Evolutionary conservation across 1,140 invertebrate species (phyloP), one percentile per base, ranked within the genome.

Genomic region (Phortica variegata): DNA sequence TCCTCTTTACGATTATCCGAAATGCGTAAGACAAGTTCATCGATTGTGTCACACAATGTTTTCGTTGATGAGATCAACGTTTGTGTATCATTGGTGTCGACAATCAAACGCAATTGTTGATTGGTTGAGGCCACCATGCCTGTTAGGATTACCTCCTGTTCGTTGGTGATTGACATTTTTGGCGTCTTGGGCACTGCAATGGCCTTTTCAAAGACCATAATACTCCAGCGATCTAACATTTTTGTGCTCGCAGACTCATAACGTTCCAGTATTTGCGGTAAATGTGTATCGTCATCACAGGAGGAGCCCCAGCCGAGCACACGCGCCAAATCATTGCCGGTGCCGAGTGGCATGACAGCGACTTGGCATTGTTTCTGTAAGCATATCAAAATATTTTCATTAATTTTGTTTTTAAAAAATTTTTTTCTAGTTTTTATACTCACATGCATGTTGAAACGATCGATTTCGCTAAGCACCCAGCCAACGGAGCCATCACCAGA

Each of bases 281-380:
- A 79, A 77, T 96, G 91, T 5, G 93, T 88, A 59, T 97, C 95
- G 70, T 96, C 93, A 68, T 97, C 94, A 74, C 94, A 97, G 1
- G 90, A 90, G 8, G 91, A 85, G 15, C 95, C 94, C 94, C 94
- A 97, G n/a, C 95, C 94, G 7, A 97, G 78, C 1, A 97, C 93
- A 15, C 95, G 78, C 0, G 94, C 93, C 48, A 98, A 79, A 75
- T 98, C 95, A 77, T 98, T 98, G 21, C 95, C 95, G 0, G 95
- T 97, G 16, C 95, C 95, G 61, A 98, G 80, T 0, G 95, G 95
- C 43, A 98, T 78, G 1, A 97, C 91, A 20, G 91, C 91, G 18
- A 93, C 87, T 78, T 94, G 91, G 52, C 91, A 93, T 80, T 93
- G 89, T 76, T 89, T 88, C 90, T 93, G 59, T 37, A 26, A 20